Percentiles rank a stretch among this genome's conserved stretches.
Evolutionary conservation across 2,888 invertebrate species (phyloP).

Genomic region (Microplitis deprimator): DNA sequence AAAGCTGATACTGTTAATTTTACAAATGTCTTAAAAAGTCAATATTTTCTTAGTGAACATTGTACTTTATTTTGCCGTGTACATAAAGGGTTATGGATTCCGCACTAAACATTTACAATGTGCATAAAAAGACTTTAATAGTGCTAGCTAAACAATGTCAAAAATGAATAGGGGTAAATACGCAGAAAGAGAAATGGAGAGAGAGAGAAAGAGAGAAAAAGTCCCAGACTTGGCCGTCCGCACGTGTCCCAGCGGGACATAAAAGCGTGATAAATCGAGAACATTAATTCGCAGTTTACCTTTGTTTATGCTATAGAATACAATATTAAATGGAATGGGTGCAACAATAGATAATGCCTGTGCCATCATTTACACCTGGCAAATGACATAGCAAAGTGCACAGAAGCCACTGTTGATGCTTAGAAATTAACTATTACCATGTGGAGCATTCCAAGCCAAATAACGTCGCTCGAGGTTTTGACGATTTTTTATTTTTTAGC

Average conservation of each 20-base stretch:
- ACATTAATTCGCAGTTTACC: constrained; percentile 72
- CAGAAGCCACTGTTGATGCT: background rate
- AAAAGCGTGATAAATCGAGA: constrained; percentile 71
- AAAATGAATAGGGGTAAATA: constrained; percentile 31
- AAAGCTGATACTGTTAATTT: background rate
- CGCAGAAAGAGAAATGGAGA: constrained; percentile 35
- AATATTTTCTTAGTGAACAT: background rate
- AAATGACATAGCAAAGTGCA: constrained; percentile 15
- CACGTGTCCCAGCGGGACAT: constrained; percentile 63
- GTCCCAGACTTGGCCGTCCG: constrained; percentile 48
- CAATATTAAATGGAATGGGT: constrained; percentile 71
- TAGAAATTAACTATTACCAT: background rate
- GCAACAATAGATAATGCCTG: constrained; percentile 70
- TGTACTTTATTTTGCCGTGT: background rate
- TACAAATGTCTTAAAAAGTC: background rate
- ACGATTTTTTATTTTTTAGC: too few species aligned
- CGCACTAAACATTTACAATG: background rate
- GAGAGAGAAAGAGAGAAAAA: constrained; percentile 44
- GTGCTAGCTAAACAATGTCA: constrained; percentile 36
- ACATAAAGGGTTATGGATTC: background rate
- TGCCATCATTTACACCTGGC: constrained; percentile 66
- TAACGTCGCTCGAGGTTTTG: too few species aligned
- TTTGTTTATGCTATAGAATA: constrained; percentile 71
- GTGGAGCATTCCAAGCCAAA: too few species aligned
- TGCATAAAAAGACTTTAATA: constrained; percentile 29